These are phyloP conservation scores for Iguana delicatissima DNA, from an alignment of 2,797 vertebrate species.

Conservation along the genomic window DNA sequence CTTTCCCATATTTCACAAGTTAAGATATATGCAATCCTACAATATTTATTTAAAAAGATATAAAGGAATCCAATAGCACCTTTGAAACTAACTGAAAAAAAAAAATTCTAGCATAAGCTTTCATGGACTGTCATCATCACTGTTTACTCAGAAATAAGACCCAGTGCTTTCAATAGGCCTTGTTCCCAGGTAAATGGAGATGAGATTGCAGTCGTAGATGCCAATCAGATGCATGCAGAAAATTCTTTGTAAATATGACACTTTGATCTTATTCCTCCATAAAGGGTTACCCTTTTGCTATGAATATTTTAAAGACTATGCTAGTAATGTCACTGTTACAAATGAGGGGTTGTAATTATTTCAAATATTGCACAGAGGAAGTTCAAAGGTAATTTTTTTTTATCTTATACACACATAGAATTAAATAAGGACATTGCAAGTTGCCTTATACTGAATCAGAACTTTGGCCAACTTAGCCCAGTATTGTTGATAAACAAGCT, in stretches of 20 bases:
- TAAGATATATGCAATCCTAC: not conserved
- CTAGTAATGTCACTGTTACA: not conserved
- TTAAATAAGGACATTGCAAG: not conserved
- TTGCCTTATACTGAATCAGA: not conserved
- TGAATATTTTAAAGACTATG: slow-evolving; percentile 29
- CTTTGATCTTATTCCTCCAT: not conserved
- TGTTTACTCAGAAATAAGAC: not conserved
- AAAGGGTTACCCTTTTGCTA: slow-evolving; percentile 20
- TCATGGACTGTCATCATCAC: not conserved
- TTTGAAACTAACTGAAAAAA: not conserved
- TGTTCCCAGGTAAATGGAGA: not conserved
- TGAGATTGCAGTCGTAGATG: not conserved
- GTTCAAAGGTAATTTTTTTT: not conserved
- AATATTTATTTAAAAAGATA: not conserved
- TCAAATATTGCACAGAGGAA: slow-evolving; percentile 23
- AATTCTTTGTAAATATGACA: slow-evolving; percentile 37
- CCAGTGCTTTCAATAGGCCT: not conserved
- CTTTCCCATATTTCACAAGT: not conserved
- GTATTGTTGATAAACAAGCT: not conserved
- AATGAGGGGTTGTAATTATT: not conserved
- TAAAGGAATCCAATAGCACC: too few relatives aligned
- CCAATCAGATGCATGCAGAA: slow-evolving; percentile 32
- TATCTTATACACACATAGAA: not conserved
- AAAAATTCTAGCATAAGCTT: not conserved
- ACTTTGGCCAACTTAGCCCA: not conserved